Evolutionary conservation across 2,888 invertebrate genomes (phyloP), one percentile per base, ranked within the genome.

Genomic region (Philopedon plagiatum): DNA sequence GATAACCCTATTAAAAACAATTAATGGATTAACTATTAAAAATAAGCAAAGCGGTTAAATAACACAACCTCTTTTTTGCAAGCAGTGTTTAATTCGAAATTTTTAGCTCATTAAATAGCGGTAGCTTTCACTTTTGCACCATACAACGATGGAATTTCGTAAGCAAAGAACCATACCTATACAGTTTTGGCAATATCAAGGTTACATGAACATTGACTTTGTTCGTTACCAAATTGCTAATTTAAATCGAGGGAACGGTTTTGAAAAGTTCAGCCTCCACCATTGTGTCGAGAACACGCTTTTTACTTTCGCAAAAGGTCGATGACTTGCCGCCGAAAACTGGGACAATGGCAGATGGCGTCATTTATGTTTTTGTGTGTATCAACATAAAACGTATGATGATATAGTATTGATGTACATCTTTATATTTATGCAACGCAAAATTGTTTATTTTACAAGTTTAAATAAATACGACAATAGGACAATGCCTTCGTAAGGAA

Each of bases 181-280:
- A 54, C 58, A 39, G 71, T 80, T 80, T 81, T 78, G 79, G 79
- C 81, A 81, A 81, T 81, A 81, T 81, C 81, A 81, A 81, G 81
- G 81, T 79, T 79, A 71, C 66, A 23, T 76, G 80, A 79, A 79
- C 81, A 79, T 81, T 81, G 81, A 81, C 81, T 80, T 81, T 79
- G 80, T 46, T 41, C 11, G 60, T 78, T 78, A 75, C 75, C 73
- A 75, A 76, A 79, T 76, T 26, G 51, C n/a, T 11, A 18, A 23
- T 54, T 54, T 46, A 13, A 54, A 54, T 54, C 15, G 34, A 34
- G 57, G 41, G 19, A 46, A 49, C 32, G 54, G 60, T 60, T 65
- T 51, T 61, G 26, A 26, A 26, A 26, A 3, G 26, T 26, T 26
- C 26, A 39, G 39, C 39, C 39, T 15, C 39, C 39, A 11, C 34